Conservation (phyloP, 2,797 vertebrate species). For the Botia almorhae region DNA sequence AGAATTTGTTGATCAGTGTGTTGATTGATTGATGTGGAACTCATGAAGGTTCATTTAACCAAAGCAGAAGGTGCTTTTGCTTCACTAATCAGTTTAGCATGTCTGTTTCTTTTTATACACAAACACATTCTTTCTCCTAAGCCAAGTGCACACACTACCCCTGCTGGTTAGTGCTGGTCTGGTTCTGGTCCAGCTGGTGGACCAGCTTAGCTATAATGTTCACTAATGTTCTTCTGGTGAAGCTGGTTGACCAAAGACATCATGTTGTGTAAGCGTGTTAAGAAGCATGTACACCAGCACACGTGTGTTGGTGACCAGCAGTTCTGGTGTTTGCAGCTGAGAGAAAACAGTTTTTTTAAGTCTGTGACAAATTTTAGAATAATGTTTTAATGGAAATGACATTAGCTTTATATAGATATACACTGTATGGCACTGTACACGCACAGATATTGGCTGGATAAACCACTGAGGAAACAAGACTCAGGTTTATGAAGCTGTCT, state of each 20-base stretch:
- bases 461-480: no score
- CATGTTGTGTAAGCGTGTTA: no score
- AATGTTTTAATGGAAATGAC: background rate
- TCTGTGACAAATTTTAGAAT: background rate
- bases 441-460: no score
- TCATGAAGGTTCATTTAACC: conserved; percentile 36
- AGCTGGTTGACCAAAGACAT: background rate
- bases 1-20: background rate
- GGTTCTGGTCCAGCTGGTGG: background rate
- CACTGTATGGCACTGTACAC: no score
- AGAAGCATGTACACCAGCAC: no score
- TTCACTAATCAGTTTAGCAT: conserved; percentile 6
- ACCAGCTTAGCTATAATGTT: background rate
- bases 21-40: background rate
- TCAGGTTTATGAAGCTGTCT: no score
- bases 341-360: background rate
- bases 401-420: no score
- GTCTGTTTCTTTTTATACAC: background rate
- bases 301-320: no score
- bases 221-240: background rate
- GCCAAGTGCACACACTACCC: background rate
- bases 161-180: background rate
- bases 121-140: conserved; percentile 5
- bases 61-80: conserved; percentile 34
- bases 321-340: background rate